Percentiles rank a stretch among this genome's conserved stretches.
These are phyloP conservation scores for Pseudomugil gertrudae DNA, from an alignment of 2,797 vertebrate genomes.

Conservation along the genomic window DNA sequence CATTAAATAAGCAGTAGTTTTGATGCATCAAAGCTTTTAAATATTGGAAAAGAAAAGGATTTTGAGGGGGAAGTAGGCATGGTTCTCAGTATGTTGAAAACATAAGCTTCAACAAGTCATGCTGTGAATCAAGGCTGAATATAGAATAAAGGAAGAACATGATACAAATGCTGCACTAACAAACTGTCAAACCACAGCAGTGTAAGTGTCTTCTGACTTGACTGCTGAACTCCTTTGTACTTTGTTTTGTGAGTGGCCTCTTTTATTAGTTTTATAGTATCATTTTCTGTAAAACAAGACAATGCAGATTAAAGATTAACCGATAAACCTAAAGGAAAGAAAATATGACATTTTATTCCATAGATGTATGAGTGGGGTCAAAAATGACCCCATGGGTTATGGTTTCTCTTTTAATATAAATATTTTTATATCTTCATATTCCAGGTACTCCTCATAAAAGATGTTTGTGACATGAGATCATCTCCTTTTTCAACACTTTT, in stretches of 20 bases:
- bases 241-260: background rate
- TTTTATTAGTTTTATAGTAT: background rate
- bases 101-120: background rate
- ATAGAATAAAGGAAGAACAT: background rate
- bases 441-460: too few species aligned
- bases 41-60: constrained; percentile 12
- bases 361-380: too few species aligned
- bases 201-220: too few species aligned
- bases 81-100: constrained; percentile 16
- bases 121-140: background rate
- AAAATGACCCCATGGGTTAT: too few species aligned
- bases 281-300: background rate
- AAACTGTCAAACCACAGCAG: background rate
- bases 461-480: too few species aligned
- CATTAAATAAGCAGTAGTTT: constrained; percentile 2
- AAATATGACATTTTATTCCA: background rate
- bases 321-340: background rate
- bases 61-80: background rate
- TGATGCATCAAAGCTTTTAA: constrained; percentile 12
- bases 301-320: background rate
- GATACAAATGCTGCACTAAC: background rate
- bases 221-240: background rate
- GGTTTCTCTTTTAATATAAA: too few species aligned
- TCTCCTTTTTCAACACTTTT: too few species aligned
- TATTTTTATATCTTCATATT: too few species aligned